Base-by-base conservation (phyloP, 2,888 invertebrate genomes). In the Monoplex corrugatus region DNA sequence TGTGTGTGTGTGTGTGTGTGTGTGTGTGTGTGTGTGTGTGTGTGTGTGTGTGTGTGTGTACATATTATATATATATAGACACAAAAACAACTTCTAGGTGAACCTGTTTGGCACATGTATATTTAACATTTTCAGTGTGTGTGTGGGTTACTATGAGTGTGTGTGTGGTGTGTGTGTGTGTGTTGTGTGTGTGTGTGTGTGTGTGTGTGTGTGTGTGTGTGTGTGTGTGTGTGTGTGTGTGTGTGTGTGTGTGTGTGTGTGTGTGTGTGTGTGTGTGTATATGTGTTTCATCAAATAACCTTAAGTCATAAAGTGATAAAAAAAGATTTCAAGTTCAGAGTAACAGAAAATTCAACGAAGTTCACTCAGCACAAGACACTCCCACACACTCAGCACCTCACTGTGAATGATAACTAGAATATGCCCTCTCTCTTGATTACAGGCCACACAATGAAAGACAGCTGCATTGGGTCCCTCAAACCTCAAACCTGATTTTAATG, bases 241-340 rank as follows among this genome's bases (percentile, higher is more conserved):
- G 50, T 23, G 19, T 72, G 72, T 10, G 57, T 28, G 82, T 75
- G 57, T 87, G 50, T 57, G 82, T 44, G 80, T 80, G 87, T 45
- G 80, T 80, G 57, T 87, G 80, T 78, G 32, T 78, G 16, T 45
- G 10, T 40, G 28, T 32, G 45, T 78, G 75, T 19, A 35, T 78
- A 28, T 75, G 75, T 78, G n/a, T 72, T 72, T 72, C 8, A 32
- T 28, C 23, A 72, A 2, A 72, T n/a, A 32, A 72, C 68, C n/a
- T n/a, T 72, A 10, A 2, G 28, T 57, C 19, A 57, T 28, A 2
- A 16, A 23, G 57, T 57, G 57, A n/a, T 57, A 57, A 28, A 57
- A 16, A 23, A 23, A 10, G 57, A 23, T 57, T 28, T 23, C 16
- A 57, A 57, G 19, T 10, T 8, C 57, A 23, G 57, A 23, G 16